Evolutionary conservation across 2,797 vertebrate genomes (phyloP), one percentile per base, ranked within the genome.

Genomic region (Pteropus rufus): DNA sequence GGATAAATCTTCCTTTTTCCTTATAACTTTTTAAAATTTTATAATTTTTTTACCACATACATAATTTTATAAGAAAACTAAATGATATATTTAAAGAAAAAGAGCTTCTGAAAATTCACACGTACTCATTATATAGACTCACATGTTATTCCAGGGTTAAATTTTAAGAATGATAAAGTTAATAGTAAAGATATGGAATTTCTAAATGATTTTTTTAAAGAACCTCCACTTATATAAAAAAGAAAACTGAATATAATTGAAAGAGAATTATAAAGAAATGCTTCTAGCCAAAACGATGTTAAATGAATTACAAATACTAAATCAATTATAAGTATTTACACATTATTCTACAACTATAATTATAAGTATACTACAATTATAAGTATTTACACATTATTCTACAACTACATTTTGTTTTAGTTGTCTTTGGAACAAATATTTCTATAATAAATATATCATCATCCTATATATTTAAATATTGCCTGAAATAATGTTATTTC

Each of bases 281-380:
- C 41, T 96, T 95, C 75, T 86, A 91, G 52, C 18, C 58, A 91
- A 96, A 95, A 92, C 54, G 87, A 92, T 8, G 29, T 85, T 93
- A 89, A 79, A 77, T 88, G 41, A 97, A 92, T 93, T 95, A 96
- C 34, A 95, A 96, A 88, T 75, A 93, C 46, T 94, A 89, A 86
- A 70, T 94, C 39, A 92, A 83, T 82, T 65, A 79, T 56, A 93
- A 72, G 88, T 76, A 49, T 79, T 95, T 91, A 91, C 24, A 65
- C 23, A 96, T 77, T 91, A 82, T 93, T 94, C 41, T 93, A 67
- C 62, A 88, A 82, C 54, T 91, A 3, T 34, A 34, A 34, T 34
- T 34, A 34, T 34, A 34, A 34, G 34, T 34, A 88, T 75, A 93
- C 46, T 94, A 89, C 39, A 92, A 83, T 82, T 65, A 79, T 56